phyloP scores from a whole-genome alignment of 1,140 invertebrate species.

The Drosophila melanogaster region Release_6_plus_ISO1_MT NT_037436.4:344001-344500 shows the following conservation, averaged over 20 bases:
- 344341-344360: no score
- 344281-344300: slow-evolving; percentile 89
- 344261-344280: slow-evolving; percentile 90
- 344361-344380: slow-evolving; percentile 51
- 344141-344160: slow-evolving; percentile 87
- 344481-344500: slow-evolving; percentile 88
- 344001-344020: slow-evolving; percentile 37
- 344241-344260: slow-evolving; percentile 89
- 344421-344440: slow-evolving; percentile 85
- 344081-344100: not conserved
- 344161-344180: slow-evolving; percentile 86
- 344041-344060: slow-evolving; percentile 17
- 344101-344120: slow-evolving; percentile 60
- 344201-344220: slow-evolving; percentile 72
- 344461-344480: slow-evolving; percentile 89
- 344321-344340: no score
- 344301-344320: slow-evolving; percentile 79
- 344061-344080: not conserved
- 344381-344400: slow-evolving; percentile 22
- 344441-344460: slow-evolving; percentile 86
- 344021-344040: slow-evolving; percentile 29
- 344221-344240: slow-evolving; percentile 26
- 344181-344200: slow-evolving; percentile 84
- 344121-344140: slow-evolving; percentile 60
- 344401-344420: slow-evolving; percentile 9